Evolutionary conservation across 1,140 invertebrate genomes (phyloP), one percentile per base, ranked within the genome.

Genomic region (Cyrtorhinus lividipennis): DNA sequence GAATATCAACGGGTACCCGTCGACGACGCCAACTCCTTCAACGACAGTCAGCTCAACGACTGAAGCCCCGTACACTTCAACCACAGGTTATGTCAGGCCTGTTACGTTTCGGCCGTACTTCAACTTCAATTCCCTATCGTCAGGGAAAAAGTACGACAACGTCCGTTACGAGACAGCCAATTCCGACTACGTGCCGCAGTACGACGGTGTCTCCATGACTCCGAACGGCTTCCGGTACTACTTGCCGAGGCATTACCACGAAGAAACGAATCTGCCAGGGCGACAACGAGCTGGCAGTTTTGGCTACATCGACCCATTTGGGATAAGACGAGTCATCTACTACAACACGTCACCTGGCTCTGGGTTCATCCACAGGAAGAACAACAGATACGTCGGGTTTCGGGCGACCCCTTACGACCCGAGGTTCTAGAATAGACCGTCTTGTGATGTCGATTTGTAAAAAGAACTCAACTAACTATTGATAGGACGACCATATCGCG

Each of bases 261-360:
- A 90, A 73, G 82, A 86, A 68, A 72, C 74, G 15, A 76, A 72
- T 3, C 66, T 76, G 2, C 71, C 76, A 8, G 75, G 76, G 1
- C 76, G 81, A 20, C 78, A 81, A 61, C 79, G 78, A 62, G 75
- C 82, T 10, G 88, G 88, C 1, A 90, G 87, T 66, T 91, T 87
- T 65, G 89, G 89, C 44, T 92, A 92, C 68, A 80, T 92, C 25
- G 89, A 92, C 75, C 89, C 89, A 0, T 91, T 91, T 68, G 88
- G 89, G 10, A 91, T 92, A 62, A 74, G 88, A 64, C 76, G 89
- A 66, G 88, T 92, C 2, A 83, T 91, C 59, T 90, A 91, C 74
- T 92, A 92, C 68, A 90, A 87, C 70, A 80, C 86, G 1, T 79
- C 85, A 24, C 83, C 85, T 0, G 79, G 79, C 3, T 77, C 80